Conservation (phyloP, 1,140 invertebrate species). For the Cydia amplana region DNA sequence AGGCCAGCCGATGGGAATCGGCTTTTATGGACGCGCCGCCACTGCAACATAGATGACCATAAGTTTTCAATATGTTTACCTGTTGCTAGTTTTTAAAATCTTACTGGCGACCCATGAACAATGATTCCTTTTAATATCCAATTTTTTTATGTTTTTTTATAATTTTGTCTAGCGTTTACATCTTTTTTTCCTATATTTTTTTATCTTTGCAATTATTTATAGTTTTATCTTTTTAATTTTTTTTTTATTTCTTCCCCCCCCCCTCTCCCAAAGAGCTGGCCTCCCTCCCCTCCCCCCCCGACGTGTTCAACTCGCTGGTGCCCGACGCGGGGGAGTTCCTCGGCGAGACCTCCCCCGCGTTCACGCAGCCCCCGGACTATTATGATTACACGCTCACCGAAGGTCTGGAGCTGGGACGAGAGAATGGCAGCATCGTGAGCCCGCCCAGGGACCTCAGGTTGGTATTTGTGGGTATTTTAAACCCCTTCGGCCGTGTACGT, state of each 20-base stretch:
- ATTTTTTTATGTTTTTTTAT: too few species aligned
- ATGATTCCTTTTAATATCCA: too few species aligned
- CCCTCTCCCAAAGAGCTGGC: background rate
- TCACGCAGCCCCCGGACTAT: constrained; percentile 56
- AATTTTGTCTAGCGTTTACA: too few species aligned
- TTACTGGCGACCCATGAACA: too few species aligned
- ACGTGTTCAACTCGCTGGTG: constrained; percentile 47
- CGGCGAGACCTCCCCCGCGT: constrained; percentile 75
- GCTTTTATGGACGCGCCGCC: too few species aligned
- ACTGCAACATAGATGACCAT: too few species aligned
- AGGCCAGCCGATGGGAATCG: too few species aligned
- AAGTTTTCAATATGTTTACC: too few species aligned
- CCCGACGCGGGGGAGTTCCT: constrained; percentile 60
- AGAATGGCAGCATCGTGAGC: constrained; percentile 54
- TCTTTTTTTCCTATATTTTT: too few species aligned
- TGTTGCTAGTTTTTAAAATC: too few species aligned
- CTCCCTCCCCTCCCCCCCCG: constrained; percentile 41
- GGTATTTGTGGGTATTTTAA: background rate
- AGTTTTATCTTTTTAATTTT: constrained; percentile 38
- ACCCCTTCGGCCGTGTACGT: too few species aligned
- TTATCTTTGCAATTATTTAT: constrained; percentile 16
- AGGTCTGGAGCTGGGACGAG: constrained; percentile 47
- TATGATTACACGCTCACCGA: constrained; percentile 57
- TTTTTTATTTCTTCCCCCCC: constrained; percentile 35
- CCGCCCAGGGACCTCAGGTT: constrained; percentile 47